Base-by-base conservation (phyloP, 2,797 vertebrate species). In the Pseudomugil gertrudae region DNA sequence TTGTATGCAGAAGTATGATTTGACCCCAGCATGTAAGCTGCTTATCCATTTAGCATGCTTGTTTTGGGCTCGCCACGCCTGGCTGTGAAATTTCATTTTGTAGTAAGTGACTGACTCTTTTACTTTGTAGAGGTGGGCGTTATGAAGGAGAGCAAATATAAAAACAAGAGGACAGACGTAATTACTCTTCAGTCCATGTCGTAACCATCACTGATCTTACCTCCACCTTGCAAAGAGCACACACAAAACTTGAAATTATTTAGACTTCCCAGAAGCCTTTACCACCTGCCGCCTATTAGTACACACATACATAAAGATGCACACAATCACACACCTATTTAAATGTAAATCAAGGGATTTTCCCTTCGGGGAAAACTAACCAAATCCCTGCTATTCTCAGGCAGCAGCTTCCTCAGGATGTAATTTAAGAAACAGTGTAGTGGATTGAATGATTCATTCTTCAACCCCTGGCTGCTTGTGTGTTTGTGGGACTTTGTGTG, bases 321-420 rank as follows among this genome's bases (percentile, higher is more conserved):
- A 63, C 58, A 74, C 72, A 65, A 13, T 79, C 65, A 80, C 40
- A 74, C 50, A 69, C 43, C 81, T 83, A 85, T 90, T 87, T 90
- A 89, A 89, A 90, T 90, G 88, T 86, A 90, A 92, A 89, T 91
- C 72, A 80, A 78, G 57, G 64, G 67, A 76, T 82, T 69, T 74
- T 69, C 71, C 84, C 72, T 67, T 54, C 57, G 82, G 75, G 74
- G 80, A 70, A 78, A 79, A 68, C 48, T 78, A 47, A 58, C 70
- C 66, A 51, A 57, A 60, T 14, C 63, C 43, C 55, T 57, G 72
- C 61, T 48, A 80, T 66, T 74, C 69, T 62, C 72, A 73, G 67
- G 56, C 76, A 69, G 59, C 69, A 33, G 65, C 81, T 81, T 86
- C 72, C 64, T 84, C 72, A 78, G 65, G 80, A 82, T 86, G 70